phyloP scores from a whole-genome alignment of 1,140 invertebrate genomes.

The Calliopsis andreniformis region DNA sequence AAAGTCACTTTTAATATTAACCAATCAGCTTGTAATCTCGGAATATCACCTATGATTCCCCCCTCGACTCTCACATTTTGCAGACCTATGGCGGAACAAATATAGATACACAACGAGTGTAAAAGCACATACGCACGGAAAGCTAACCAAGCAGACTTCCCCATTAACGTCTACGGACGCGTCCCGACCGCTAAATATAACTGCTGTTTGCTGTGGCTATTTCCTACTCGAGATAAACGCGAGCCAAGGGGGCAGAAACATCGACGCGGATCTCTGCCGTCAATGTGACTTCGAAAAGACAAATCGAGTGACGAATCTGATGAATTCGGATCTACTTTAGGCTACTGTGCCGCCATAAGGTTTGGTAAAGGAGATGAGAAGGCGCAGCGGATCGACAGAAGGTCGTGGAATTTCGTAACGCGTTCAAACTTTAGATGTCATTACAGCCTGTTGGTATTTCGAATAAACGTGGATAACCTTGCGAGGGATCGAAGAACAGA shows the following conservation, averaged over 20 bases:
- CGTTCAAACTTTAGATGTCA: not conserved
- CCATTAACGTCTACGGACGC: slow-evolving; percentile 21
- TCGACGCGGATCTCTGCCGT: not conserved
- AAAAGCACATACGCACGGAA: slow-evolving; percentile 9
- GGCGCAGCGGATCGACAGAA: not conserved
- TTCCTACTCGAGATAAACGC: slow-evolving; percentile 59
- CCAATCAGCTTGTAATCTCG: too few relatives aligned
- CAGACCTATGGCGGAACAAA: not conserved
- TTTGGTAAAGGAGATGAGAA: not conserved
- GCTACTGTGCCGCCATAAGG: too few relatives aligned
- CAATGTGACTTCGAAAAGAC: not conserved
- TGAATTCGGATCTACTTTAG: too few relatives aligned
- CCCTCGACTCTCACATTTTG: not conserved
- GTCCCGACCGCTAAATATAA: slow-evolving; percentile 60
- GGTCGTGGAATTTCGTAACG: slow-evolving; percentile 8
- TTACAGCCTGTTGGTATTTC: slow-evolving; percentile 18
- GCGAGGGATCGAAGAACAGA: too few relatives aligned
- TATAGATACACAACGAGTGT: not conserved
- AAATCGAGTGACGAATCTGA: not conserved
- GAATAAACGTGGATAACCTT: not conserved
- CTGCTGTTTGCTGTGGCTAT: slow-evolving; percentile 52
- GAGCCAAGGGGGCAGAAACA: slow-evolving; percentile 36
- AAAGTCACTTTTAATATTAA: not conserved
- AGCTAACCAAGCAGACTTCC: slow-evolving; percentile 30
- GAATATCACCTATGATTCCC: not conserved